Base-by-base conservation (phyloP, 2,888 invertebrate genomes). In the Carcina quercana region DNA sequence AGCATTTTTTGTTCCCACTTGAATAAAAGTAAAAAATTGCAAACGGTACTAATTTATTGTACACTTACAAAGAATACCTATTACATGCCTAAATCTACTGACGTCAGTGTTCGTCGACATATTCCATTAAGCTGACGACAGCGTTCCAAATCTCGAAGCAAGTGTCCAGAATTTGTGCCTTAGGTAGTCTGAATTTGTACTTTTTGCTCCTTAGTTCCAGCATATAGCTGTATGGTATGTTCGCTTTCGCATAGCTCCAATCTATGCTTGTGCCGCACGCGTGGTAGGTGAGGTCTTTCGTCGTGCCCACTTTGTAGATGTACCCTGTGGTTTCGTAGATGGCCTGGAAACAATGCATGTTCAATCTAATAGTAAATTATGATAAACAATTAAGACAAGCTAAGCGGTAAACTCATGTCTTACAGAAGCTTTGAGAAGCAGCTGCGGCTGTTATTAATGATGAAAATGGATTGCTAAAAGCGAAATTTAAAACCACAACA, bases 241-340 rank as follows among this genome's bases (percentile, higher is more conserved):
- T 74, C 0, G 82, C 82, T 13, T 70, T 60, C 0, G 59, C 67
- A 32, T 83, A 82, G 29, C 80, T 78, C 82, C 82, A 83, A 35
- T 83, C 82, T 2, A 57, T 79, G 25, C 80, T 78, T 24, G 82
- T 82, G 0, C 82, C 82, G 22, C 79, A 80, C 0, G 82, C 82
- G 25, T 49, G 58, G 43, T 82, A 83, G 0, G 80, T 83, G 24
- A 83, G 50, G 36, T 83, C 83, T 40, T 74, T 78, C 0, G 80
- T 80, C 34, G 63, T 68, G 1, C 83, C 83, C 3, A 82, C 83
- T 48, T 71, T 78, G 43, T 82, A 83, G 5, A 57, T 74, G 43
- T 60, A 62, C 1, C 80, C 80, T 4, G 57, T 62, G 11, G 56
- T 62, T 25, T 80, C 69, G 42, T 61, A 63, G 35, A 83, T 83